Conservation (phyloP, 1,140 invertebrate species). For the Pseudomyrmex cubaensis region DNA sequence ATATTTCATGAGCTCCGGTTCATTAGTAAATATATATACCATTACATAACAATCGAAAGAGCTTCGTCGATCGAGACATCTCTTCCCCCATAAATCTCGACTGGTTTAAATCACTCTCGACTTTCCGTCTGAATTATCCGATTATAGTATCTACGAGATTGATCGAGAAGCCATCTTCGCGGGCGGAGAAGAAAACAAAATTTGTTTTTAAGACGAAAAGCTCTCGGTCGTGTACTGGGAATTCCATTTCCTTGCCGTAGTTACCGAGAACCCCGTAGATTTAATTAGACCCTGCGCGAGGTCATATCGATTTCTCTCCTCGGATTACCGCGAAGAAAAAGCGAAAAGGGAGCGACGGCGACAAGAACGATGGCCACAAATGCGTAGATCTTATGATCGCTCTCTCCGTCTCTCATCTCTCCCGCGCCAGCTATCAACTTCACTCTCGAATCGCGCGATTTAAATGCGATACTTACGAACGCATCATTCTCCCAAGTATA, state of each 20-base stretch:
- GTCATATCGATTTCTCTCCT: constrained; percentile 69
- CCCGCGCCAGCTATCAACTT: constrained; percentile 24
- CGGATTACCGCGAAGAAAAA: constrained; percentile 50
- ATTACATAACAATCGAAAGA: not conserved
- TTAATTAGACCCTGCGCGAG: constrained; percentile 70
- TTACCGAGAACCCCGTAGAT: constrained; percentile 66
- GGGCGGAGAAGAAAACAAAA: constrained; percentile 2
- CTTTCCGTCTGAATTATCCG: constrained; percentile 29
- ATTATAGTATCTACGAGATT: constrained; percentile 21
- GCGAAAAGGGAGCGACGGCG: not conserved
- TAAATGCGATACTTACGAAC: constrained; percentile 5
- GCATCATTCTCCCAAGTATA: not conserved
- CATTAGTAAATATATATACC: constrained; percentile 28
- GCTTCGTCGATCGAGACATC: not conserved
- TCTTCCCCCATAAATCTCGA: constrained; percentile 22
- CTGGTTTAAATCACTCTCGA: constrained; percentile 3
- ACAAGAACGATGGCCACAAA: constrained; percentile 8
- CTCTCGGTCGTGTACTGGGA: constrained; percentile 34
- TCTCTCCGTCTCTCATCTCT: no score
- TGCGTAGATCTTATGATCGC: constrained; percentile 20
- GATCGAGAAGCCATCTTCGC: not conserved
- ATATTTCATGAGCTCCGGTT: constrained; percentile 14
- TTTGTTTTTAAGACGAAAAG: constrained; percentile 57
- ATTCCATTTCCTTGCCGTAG: constrained; percentile 55
- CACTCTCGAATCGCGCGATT: constrained; percentile 8